phyloP scores from a whole-genome alignment of 2,113 vertebrate species.

The Coreoperca whiteheadi region DNA sequence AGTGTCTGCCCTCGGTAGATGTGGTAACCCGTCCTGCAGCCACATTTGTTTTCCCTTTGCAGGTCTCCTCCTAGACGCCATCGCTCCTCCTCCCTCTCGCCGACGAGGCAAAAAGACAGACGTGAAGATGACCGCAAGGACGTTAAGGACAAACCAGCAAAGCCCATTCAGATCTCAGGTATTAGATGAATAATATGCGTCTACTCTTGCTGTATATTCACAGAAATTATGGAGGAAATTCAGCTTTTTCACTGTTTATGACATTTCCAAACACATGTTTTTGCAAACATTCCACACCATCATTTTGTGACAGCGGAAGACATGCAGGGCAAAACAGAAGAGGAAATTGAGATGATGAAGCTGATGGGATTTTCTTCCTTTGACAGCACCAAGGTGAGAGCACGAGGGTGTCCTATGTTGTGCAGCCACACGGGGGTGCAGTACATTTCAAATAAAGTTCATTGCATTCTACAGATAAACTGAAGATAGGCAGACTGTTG shows the following conservation, averaged over 20 bases:
- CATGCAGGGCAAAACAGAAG: conserved; percentile 95
- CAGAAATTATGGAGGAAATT: background rate
- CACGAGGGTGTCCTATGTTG: background rate
- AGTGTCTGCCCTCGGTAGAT: conserved; percentile 6
- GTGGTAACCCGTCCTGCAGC: conserved; percentile 55
- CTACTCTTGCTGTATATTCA: background rate
- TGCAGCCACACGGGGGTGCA: conserved; percentile 75
- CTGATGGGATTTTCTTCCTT: conserved; percentile 94
- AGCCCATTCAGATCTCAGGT: conserved; percentile 95
- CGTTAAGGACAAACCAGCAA: conserved; percentile 76
- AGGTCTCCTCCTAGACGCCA: conserved; percentile 91
- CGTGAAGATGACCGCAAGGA: conserved; percentile 91
- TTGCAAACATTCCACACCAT: background rate
- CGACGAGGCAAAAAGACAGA: conserved; percentile 88
- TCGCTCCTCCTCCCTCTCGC: conserved; percentile 91
- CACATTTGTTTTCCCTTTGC: conserved; percentile 40
- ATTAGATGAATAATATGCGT: background rate
- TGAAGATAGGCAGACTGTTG: background rate
- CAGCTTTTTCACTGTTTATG: background rate
- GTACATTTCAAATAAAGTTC: background rate
- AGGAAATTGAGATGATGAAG: conserved; percentile 99
- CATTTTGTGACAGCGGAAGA: conserved; percentile 88
- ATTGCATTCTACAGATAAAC: background rate
- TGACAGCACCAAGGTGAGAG: conserved; percentile 91
- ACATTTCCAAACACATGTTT: background rate